phyloP scores from a whole-genome alignment of 2,797 vertebrate species.

The Coluber constrictor region DNA sequence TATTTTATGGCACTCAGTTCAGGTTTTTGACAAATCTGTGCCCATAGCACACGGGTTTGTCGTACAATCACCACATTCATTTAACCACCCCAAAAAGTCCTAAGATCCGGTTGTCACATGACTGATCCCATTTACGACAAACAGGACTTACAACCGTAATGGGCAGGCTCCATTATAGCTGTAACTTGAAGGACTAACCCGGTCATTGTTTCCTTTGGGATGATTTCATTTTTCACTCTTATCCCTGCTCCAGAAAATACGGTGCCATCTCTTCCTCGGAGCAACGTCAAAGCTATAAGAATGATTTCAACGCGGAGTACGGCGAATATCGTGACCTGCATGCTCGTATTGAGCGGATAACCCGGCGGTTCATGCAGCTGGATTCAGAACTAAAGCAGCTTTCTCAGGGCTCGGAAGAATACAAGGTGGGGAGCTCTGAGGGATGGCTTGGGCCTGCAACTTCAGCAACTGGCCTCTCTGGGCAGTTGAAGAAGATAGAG shows the following conservation, averaged over 20 bases:
- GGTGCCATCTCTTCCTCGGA: constrained; percentile 84
- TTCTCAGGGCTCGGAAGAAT: constrained; percentile 88
- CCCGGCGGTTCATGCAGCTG: constrained; percentile 89
- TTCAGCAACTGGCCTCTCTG: not conserved
- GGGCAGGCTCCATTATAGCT: not conserved
- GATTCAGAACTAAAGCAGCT: constrained; percentile 93
- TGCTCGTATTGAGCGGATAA: constrained; percentile 92
- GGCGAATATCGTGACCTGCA: constrained; percentile 91
- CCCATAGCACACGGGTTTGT: not conserved
- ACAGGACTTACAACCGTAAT: not conserved
- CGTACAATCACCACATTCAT: not conserved
- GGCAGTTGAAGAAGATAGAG: not conserved
- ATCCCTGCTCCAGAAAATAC: constrained; percentile 80
- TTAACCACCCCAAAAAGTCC: not conserved
- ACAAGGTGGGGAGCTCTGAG: constrained; percentile 79
- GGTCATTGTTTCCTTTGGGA: not conserved
- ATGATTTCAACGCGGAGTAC: constrained; percentile 94
- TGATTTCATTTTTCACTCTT: not conserved
- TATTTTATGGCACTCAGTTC: not conserved
- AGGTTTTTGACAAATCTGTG: not conserved
- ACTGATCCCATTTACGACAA: not conserved
- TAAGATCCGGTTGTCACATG: not conserved
- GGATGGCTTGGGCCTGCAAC: not conserved
- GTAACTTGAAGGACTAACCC: not conserved
- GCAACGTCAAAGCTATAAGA: constrained; percentile 96